Evolutionary conservation across 2,888 invertebrate genomes (phyloP).

Genomic region (Spodoptera exigua): DNA sequence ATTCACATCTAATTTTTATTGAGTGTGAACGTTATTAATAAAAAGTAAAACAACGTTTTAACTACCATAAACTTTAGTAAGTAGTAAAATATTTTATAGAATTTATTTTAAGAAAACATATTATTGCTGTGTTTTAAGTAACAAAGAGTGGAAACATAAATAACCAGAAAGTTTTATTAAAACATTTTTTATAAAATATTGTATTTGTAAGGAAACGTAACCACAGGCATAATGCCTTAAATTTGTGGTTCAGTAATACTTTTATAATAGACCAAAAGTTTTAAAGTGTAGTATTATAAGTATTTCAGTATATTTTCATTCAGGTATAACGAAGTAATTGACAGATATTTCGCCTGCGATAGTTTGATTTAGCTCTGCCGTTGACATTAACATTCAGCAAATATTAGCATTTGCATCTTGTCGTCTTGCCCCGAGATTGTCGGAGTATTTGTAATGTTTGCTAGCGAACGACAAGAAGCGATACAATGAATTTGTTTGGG

Average conservation of each 20-base stretch:
- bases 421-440: not conserved
- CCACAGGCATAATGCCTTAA: too few relatives aligned
- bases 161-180: too few relatives aligned
- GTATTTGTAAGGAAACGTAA: too few relatives aligned
- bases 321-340: not conserved
- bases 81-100: too few relatives aligned
- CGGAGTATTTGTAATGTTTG: not conserved
- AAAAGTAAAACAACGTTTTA: not conserved
- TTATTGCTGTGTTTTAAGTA: too few relatives aligned
- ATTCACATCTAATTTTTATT: not conserved
- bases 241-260: too few relatives aligned
- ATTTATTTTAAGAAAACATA: too few relatives aligned
- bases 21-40: not conserved
- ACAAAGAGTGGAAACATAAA: too few relatives aligned
- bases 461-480: not conserved
- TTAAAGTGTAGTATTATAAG: too few relatives aligned
- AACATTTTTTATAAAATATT: too few relatives aligned
- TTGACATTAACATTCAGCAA: constrained; percentile 12
- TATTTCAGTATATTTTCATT: not conserved
- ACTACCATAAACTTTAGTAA: too few relatives aligned
- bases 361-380: not conserved
- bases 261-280: too few relatives aligned
- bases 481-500: not conserved
- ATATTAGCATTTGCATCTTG: constrained; percentile 1
- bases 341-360: not conserved